phyloP scores from a whole-genome alignment of 2,113 vertebrate genomes.

The Callipepla californica region DNA sequence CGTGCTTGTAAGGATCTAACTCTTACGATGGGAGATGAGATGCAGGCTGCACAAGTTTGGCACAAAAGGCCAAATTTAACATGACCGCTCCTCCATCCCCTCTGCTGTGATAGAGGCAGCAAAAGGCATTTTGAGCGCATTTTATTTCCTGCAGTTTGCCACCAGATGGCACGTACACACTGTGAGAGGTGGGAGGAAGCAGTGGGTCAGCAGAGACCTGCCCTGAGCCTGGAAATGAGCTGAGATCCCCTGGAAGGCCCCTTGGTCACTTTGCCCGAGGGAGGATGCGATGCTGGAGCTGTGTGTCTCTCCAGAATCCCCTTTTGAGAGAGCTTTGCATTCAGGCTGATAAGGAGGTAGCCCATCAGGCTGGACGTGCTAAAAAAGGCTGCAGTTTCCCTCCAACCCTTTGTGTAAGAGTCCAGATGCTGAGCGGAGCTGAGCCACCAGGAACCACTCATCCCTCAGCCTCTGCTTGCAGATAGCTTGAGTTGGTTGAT shows the following conservation, averaged over 20 bases:
- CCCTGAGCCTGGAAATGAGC: neutral
- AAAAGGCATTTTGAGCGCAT: fast-evolving
- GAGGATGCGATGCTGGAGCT: neutral
- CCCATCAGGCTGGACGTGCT: neutral
- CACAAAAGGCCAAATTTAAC: too few relatives aligned
- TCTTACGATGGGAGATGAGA: fast-evolving
- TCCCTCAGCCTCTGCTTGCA: fast-evolving
- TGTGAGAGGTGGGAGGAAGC: neutral
- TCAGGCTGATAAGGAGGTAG: neutral
- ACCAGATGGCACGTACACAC: constrained; percentile 71
- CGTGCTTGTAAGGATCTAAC: fast-evolving
- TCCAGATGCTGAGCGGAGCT: neutral
- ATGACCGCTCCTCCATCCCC: neutral
- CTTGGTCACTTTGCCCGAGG: neutral
- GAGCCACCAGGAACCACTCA: neutral
- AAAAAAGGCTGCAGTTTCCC: neutral
- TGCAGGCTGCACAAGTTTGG: fast-evolving
- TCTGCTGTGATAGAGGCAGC: fast-evolving
- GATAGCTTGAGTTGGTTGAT: fast-evolving
- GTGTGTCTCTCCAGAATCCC: neutral
- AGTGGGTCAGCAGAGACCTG: neutral
- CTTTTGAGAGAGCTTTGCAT: neutral
- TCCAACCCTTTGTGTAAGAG: fast-evolving
- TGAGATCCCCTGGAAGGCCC: neutral
- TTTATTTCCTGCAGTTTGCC: neutral